These are phyloP conservation scores for Ctenopoma multispine DNA, from an alignment of 2,797 vertebrate genomes.

Conservation along the genomic window DNA sequence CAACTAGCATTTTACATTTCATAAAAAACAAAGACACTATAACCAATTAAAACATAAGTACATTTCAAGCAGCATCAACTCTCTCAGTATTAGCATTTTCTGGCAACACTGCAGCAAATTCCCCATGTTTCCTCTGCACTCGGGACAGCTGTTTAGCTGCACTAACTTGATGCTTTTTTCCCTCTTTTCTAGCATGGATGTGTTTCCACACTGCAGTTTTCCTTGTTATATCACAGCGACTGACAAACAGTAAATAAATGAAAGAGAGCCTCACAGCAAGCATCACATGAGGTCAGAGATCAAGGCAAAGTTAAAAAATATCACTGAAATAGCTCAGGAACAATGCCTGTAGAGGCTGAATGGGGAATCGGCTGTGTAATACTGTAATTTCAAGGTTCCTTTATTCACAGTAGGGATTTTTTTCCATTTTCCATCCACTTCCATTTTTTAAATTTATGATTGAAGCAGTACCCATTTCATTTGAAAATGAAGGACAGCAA, in stretches of 20 bases:
- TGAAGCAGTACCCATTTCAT: conserved; percentile 46
- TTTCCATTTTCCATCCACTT: conserved; percentile 37
- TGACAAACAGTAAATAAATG: conserved; percentile 38
- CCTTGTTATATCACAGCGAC: background rate
- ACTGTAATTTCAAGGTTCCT: conserved; percentile 50
- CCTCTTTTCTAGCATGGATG: background rate
- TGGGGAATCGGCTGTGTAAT: conserved; percentile 19
- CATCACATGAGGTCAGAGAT: conserved; percentile 42
- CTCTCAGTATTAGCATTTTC: background rate
- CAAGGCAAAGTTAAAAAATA: conserved; percentile 34
- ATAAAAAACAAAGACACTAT: background rate
- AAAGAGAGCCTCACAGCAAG: conserved; percentile 22
- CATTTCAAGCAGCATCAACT: background rate
- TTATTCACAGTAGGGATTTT: conserved; percentile 35
- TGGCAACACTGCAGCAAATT: background rate
- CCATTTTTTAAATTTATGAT: conserved; percentile 47
- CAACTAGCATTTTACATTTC: background rate
- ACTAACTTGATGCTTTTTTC: conserved; percentile 1
- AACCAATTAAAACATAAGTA: background rate
- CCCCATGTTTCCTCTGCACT: background rate
- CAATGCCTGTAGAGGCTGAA: conserved; percentile 18
- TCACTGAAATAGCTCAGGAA: conserved; percentile 17
- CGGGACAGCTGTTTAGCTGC: conserved; percentile 4
- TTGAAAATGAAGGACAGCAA: conserved; percentile 54
- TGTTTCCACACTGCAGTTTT: conserved; percentile 11